Evolutionary conservation across 2,888 invertebrate genomes (phyloP), one percentile per base, ranked within the genome.

Genomic region (Cantharis lateralis): DNA sequence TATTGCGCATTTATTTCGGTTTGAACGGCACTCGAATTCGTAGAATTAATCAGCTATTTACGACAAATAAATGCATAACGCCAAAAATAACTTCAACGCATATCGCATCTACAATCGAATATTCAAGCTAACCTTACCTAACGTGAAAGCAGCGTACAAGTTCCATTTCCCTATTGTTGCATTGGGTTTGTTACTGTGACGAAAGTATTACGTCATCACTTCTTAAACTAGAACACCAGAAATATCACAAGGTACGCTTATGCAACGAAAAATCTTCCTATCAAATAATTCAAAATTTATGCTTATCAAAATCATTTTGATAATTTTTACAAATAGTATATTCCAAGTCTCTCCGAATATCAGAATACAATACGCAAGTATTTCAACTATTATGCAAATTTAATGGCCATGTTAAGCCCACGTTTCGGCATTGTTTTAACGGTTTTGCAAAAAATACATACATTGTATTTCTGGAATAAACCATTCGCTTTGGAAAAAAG

Each of bases 1-100:
- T 80, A 82, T 80, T 80, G 81, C 79, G 79, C 82, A 79, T 75
- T 79, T 80, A 81, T 79, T 79, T 80, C 77, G 76, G 79, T 80
- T 80, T 77, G 74, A 78, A 75, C 70, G 66, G 72, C 63, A 15
- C 71, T 28, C 68, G 61, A 66, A 61, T 62, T 48, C 61, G 10
- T 26, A 61, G 73, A 74, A 74, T 73, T 77, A 72, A 72, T 73
- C 28, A 73, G 71, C 68, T 71, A 77, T 71, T 77, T 77, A 72
- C 66, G 70, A 71, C 70, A 20, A 76, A 76, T 68, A 77, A 77
- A 70, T 64, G 32, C 72, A 70, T 61, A 10, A 16, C 71, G 9
- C n/a, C 62, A 71, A 64, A 61, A 10, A 62, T 75, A 71, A 74
- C 15, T 24, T 66, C 11, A 15, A 64, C 64, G 20, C 64, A 15